phyloP scores from a whole-genome alignment of 35 echinoderm and acorn worm species.

The Chiridota heheva region DNA sequence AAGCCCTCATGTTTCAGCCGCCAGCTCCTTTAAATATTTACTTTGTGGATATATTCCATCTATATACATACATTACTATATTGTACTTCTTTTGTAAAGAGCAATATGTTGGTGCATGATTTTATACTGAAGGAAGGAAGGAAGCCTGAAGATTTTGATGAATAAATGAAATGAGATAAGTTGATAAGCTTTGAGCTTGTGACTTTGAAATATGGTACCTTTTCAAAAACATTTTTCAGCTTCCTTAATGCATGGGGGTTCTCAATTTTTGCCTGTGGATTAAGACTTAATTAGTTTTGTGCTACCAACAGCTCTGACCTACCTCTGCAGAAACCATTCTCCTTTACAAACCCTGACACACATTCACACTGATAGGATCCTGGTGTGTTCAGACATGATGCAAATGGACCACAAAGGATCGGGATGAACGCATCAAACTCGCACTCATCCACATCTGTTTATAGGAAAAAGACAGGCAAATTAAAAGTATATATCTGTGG shows the following conservation, averaged over 20 bases:
- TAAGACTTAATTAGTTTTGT: no score
- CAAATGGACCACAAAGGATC: slow-evolving; percentile 72
- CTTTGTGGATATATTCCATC: no score
- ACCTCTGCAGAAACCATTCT: slow-evolving; percentile 60
- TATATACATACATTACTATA: no score
- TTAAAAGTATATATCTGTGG: not conserved
- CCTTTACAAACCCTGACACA: slow-evolving; percentile 49
- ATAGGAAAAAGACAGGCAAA: not conserved
- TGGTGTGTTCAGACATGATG: slow-evolving; percentile 75
- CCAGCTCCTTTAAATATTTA: no score
- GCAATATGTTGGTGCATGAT: no score
- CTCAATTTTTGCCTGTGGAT: not conserved
- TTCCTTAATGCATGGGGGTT: not conserved
- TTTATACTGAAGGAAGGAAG: no score
- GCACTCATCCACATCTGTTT: slow-evolving; percentile 92
- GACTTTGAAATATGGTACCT: no score
- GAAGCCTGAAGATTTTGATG: no score
- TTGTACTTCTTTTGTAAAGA: no score
- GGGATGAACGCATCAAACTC: slow-evolving; percentile 68
- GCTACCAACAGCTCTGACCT: not conserved
- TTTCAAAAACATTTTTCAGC: not conserved
- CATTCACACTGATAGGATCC: slow-evolving; percentile 79
- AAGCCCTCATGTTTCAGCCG: no score
- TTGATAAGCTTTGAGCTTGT: no score
- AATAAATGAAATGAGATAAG: no score